A percentile compares a stretch with the other conserved stretches of the same genome.
Evolutionary conservation across 2,113 vertebrate genomes (phyloP).

Genomic region (Entosphenus tridentatus): DNA sequence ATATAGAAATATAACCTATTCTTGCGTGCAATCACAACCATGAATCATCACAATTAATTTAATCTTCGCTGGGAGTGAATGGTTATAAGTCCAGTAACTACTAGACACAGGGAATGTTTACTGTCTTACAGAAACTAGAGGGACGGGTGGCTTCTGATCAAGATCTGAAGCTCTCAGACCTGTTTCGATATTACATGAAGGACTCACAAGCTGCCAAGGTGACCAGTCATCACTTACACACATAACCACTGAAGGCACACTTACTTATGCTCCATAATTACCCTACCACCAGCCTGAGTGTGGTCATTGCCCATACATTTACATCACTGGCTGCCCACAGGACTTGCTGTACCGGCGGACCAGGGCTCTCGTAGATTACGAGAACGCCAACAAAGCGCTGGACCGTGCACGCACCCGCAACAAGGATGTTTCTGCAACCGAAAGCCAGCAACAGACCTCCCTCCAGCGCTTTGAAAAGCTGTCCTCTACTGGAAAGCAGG

Average conservation of each 20-base stretch:
- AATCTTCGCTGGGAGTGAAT: no score
- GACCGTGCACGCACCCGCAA: constrained; percentile 94
- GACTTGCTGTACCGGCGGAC: constrained; percentile 85
- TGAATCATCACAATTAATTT: no score
- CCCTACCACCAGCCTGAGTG: no score
- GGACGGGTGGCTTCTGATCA: constrained; percentile 83
- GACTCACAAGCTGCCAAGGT: constrained; percentile 98
- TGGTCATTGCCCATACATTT: no score
- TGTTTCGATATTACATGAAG: constrained; percentile 85
- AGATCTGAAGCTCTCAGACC: constrained; percentile 86
- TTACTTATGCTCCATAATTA: neutral
- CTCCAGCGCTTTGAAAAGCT: constrained; percentile 99
- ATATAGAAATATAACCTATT: no score
- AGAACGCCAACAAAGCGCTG: constrained; percentile 91
- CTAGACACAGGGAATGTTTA: no score
- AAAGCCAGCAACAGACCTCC: constrained; percentile 80
- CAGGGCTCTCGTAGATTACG: constrained; percentile 81
- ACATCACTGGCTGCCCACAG: constrained; percentile 18
- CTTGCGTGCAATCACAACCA: no score
- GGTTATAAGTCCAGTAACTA: no score
- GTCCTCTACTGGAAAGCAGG: constrained; percentile 94
- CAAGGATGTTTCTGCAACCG: constrained; percentile 83
- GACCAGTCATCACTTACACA: constrained; percentile 10
- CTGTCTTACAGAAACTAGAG: constrained; percentile 58
- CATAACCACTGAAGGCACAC: neutral